Conservation (phyloP, 1,140 invertebrate species). For the Papilio glaucus region DNA sequence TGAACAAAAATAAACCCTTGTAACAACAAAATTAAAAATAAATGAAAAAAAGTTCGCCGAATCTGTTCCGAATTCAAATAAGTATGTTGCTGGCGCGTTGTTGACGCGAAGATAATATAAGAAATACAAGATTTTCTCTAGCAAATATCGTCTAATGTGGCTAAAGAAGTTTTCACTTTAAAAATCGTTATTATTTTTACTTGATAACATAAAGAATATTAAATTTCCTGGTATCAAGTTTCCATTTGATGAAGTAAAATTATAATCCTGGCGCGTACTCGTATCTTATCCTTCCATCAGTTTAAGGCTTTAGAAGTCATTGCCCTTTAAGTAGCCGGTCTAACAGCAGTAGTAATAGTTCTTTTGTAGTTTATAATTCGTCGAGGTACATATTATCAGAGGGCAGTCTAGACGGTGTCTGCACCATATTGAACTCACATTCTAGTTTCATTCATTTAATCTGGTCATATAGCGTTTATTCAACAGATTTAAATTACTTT, state of each 20-base stretch:
- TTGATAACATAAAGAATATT: no score
- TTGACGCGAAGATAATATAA: no score
- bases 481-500: background rate
- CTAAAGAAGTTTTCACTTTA: no score
- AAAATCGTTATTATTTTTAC: no score
- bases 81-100: no score
- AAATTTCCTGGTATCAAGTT: background rate
- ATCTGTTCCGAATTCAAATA: no score
- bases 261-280: background rate
- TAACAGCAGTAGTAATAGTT: background rate
- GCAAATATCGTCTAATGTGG: no score
- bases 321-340: slow-evolving; percentile 5
- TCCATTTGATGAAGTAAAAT: background rate
- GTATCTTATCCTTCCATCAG: slow-evolving; percentile 14
- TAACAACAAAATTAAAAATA: no score
- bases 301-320: slow-evolving; percentile 17
- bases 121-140: no score
- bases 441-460: background rate
- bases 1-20: no score
- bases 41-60: no score
- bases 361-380: slow-evolving; percentile 10
- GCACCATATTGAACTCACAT: background rate
- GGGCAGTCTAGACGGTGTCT: slow-evolving; percentile 11
- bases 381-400: background rate
- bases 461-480: background rate